Percentiles rank a stretch among this genome's conserved stretches.
These are phyloP conservation scores for Prunella fulvescens DNA, from an alignment of 2,113 vertebrate genomes.

Conservation along the genomic window DNA sequence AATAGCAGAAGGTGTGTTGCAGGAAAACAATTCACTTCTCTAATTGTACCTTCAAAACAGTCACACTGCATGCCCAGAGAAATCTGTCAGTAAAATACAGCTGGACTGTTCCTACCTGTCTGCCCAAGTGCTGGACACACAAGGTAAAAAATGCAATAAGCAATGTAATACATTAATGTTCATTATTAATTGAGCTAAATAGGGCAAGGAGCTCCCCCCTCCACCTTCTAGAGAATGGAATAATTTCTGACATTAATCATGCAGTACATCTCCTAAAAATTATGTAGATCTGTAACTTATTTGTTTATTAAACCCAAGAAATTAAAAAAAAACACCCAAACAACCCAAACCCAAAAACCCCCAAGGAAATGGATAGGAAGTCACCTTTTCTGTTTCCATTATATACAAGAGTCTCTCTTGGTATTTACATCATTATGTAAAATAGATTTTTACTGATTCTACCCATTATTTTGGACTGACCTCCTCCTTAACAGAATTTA, in stretches of 20 bases:
- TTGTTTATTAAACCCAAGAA: neutral
- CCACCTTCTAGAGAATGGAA: neutral
- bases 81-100: neutral
- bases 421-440: neutral
- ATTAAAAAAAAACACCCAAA: neutral
- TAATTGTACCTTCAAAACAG: neutral
- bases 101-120: neutral
- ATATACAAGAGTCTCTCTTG: neutral
- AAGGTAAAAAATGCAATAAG: neutral
- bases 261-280: neutral
- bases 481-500: neutral
- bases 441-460: neutral
- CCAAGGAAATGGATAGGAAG: neutral
- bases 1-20: neutral
- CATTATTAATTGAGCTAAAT: slow-evolving; percentile 3
- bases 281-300: neutral
- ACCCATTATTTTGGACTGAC: neutral
- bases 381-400: neutral
- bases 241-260: neutral
- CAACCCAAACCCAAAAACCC: neutral
- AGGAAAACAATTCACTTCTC: neutral
- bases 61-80: neutral
- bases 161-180: neutral
- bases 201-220: neutral
- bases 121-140: neutral